phyloP scores from a whole-genome alignment of 2,888 invertebrate species.

The Drosophila histrio region DNA sequence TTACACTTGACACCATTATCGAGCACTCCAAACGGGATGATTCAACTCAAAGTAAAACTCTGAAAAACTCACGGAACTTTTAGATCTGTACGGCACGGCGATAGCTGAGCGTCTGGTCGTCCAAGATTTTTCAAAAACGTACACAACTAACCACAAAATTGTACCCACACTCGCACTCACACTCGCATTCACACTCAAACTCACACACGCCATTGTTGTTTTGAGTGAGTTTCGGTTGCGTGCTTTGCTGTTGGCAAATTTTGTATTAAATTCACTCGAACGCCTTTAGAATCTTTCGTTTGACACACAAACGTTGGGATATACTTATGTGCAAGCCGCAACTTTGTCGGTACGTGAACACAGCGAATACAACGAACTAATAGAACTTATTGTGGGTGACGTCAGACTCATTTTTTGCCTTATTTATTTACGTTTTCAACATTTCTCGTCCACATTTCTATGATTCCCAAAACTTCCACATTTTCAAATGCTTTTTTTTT shows the following conservation, averaged over 20 bases:
- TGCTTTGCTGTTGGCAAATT: conserved; percentile 23
- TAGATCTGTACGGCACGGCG: conserved; percentile 52
- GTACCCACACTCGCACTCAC: conserved; percentile 6
- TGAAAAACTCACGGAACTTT: neutral
- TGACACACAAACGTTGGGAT: conserved; percentile 53
- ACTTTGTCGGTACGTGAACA: conserved; percentile 3
- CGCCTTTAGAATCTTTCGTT: conserved; percentile 34
- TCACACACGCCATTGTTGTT: conserved; percentile 21
- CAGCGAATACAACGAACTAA: conserved; percentile 10
- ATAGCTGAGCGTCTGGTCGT: conserved; percentile 42
- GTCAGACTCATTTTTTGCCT: conserved; percentile 56
- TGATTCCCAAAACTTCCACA: neutral
- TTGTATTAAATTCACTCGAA: conserved; percentile 35
- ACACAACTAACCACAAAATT: conserved; percentile 12
- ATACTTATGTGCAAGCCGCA: conserved; percentile 19
- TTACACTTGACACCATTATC: conserved; percentile 74
- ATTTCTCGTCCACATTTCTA: conserved; percentile 1
- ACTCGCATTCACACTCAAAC: conserved; percentile 11
- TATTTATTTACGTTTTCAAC: conserved; percentile 36
- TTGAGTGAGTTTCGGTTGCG: conserved; percentile 46
- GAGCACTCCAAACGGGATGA: conserved; percentile 5
- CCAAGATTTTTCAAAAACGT: conserved; percentile 11
- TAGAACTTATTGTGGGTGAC: conserved; percentile 67
- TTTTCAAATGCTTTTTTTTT: conserved; percentile 10
- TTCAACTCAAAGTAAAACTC: neutral